A percentile compares a stretch with the other conserved stretches of the same genome.
Evolutionary conservation across 2,888 invertebrate species (phyloP).

Genomic region (Caenorhabditis angaria): DNA sequence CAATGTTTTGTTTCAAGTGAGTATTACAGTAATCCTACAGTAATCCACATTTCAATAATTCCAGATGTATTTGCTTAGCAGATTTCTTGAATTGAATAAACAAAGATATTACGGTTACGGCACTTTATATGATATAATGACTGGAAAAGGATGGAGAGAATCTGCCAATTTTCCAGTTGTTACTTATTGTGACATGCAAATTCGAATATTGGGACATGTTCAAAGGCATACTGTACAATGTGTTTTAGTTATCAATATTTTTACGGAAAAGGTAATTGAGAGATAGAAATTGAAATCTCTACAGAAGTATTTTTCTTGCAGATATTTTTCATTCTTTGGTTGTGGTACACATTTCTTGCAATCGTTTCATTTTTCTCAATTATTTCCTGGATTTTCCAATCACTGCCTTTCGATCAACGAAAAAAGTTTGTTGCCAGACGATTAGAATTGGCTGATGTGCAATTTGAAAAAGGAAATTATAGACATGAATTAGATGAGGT

Average conservation of each 20-base stretch:
- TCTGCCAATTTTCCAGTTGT: constrained; percentile 71
- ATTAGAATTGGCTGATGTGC: constrained; percentile 70
- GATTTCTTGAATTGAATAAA: constrained; percentile 69
- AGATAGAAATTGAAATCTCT: no score
- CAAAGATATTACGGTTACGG: constrained; percentile 71
- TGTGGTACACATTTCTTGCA: constrained; percentile 68
- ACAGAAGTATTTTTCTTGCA: no score
- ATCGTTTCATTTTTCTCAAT: constrained; percentile 58
- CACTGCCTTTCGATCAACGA: constrained; percentile 63
- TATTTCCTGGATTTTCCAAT: constrained; percentile 64
- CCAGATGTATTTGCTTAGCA: constrained; percentile 66
- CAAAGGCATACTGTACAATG: constrained; percentile 72
- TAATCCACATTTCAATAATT: constrained; percentile 5
- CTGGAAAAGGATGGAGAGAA: constrained; percentile 67
- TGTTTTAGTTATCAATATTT: constrained; percentile 72
- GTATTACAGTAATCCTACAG: no score
- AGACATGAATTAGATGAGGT: constrained; percentile 62
- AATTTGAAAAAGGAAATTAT: constrained; percentile 57
- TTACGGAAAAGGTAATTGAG: constrained; percentile 68
- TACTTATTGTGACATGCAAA: constrained; percentile 71
- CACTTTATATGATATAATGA: constrained; percentile 66
- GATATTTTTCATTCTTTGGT: constrained; percentile 71
- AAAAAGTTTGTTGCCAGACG: constrained; percentile 67
- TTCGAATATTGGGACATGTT: constrained; percentile 67
- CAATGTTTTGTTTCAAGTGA: constrained; percentile 68